Evolutionary conservation across 2,797 vertebrate genomes (phyloP), one percentile per base, ranked within the genome.

Genomic region (Acrossocheilus fasciatus): DNA sequence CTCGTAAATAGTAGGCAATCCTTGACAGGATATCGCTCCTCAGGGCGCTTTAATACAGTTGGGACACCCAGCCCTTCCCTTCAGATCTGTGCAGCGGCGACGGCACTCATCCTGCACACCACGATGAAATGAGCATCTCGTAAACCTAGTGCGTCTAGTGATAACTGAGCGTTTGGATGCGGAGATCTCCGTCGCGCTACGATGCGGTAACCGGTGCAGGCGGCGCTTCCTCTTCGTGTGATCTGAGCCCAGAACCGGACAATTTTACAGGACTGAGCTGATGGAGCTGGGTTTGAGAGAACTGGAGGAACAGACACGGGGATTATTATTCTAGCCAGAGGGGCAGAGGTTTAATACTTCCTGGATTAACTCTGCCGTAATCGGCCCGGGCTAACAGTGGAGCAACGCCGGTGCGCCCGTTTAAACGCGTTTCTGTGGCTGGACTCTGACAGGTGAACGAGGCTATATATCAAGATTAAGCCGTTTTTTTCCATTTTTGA

Each of bases 321-420:
- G 89, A 90, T 91, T 90, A 89, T 87, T 86, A 84, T 74, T 87
- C 54, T 87, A 88, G 78, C 26, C 64, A 23, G 79, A 76, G 70
- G 69, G 80, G 78, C 83, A 80, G 73, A 83, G 66, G 75, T 82
- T 82, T 76, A 54, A 84, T 70, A 81, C 89, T 83, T 81, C 26
- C 81, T 36, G 86, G 89, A 90, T 89, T 88, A 89, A 73, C 54
- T 68, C 34, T n/a, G 50, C 11, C 15, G 74, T 82, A 87, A 87
- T 85, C 78, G 78, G 59, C n/a, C 20, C 73, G 15, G 78, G 74
- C 23, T 64, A n/a, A 26, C 23, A n/a, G 18, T 10, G 41, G 34
- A 75, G 81, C 81, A 68, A 41, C 50, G 45, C 5, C 36, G 23
- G 41, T 30, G 15, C 73, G 30, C n/a, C 20, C 23, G 20, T 20